phyloP scores from a whole-genome alignment of 2,113 vertebrate species.

The Microcebus tavaratra region DNA sequence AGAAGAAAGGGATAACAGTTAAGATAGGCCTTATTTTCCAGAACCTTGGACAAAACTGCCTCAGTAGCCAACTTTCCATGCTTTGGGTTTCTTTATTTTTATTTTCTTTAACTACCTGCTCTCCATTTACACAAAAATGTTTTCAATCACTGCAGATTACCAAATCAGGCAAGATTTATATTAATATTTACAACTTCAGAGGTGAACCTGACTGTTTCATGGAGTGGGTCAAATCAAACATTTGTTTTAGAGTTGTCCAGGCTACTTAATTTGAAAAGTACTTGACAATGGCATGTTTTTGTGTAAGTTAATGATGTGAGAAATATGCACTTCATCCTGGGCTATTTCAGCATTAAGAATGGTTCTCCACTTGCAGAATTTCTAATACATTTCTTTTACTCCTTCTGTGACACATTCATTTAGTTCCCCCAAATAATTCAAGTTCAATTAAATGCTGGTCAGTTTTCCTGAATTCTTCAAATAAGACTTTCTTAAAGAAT shows the following conservation, averaged over 20 bases:
- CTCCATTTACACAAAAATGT: conserved; percentile 14
- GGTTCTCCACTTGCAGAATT: conserved; percentile 38
- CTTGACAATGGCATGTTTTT: conserved; percentile 72
- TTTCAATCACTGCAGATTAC: conserved; percentile 59
- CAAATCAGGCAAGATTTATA: conserved; percentile 66
- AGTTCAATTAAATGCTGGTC: conserved; percentile 38
- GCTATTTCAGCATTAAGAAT: conserved; percentile 56
- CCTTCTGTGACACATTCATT: conserved; percentile 58
- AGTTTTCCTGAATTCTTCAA: conserved; percentile 23
- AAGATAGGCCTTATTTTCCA: not conserved
- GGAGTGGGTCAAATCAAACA: conserved; percentile 54
- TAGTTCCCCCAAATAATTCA: conserved; percentile 64
- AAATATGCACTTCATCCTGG: conserved; percentile 64
- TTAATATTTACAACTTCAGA: conserved; percentile 68
- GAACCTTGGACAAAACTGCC: not conserved
- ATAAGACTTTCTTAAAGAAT: conserved; percentile 19
- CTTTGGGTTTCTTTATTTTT: not conserved
- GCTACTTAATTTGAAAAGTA: conserved; percentile 69
- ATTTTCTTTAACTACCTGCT: not conserved
- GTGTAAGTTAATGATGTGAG: conserved; percentile 75
- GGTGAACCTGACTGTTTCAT: conserved; percentile 57
- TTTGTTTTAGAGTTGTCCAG: conserved; percentile 52
- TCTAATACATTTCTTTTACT: conserved; percentile 47
- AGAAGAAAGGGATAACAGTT: not conserved
- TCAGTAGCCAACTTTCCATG: not conserved